Evolutionary conservation across 2,888 invertebrate species (phyloP).

Genomic region (Oligia fasciuncula): DNA sequence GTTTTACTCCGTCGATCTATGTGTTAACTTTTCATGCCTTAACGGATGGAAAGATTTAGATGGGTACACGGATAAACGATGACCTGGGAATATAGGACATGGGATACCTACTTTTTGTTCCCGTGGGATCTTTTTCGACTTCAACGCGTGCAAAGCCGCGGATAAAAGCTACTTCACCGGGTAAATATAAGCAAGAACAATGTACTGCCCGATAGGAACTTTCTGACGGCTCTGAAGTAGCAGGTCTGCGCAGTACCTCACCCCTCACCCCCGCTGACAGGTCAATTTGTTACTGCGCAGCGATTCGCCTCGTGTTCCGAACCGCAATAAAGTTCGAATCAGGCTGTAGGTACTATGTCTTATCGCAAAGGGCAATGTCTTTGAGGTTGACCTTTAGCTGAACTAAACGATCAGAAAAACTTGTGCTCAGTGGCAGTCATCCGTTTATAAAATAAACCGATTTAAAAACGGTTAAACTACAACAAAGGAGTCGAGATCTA

Average conservation of each 20-base stretch:
- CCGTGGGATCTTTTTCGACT: no score
- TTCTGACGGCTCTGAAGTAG: no score
- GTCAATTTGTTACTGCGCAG: no score
- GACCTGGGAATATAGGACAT: neutral
- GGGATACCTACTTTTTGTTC: no score
- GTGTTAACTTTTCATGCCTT: neutral
- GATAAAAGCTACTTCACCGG: no score
- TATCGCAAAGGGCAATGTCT: conserved; percentile 20
- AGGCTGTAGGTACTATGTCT: neutral
- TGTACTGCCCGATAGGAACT: no score
- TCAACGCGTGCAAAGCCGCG: no score
- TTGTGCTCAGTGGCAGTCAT: neutral
- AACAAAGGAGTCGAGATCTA: conserved; percentile 2
- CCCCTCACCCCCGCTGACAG: no score
- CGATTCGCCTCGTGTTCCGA: no score
- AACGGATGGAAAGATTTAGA: neutral
- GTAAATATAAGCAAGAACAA: neutral
- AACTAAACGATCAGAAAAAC: neutral
- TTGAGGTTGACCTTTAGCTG: conserved; percentile 1
- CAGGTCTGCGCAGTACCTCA: no score
- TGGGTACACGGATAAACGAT: no score
- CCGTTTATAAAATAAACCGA: neutral
- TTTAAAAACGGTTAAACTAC: conserved; percentile 12
- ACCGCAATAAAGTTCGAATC: no score
- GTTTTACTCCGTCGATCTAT: neutral